Evolutionary conservation across 2,888 invertebrate species (phyloP), one percentile per base, ranked within the genome.

Genomic region (Thalpophila matura): DNA sequence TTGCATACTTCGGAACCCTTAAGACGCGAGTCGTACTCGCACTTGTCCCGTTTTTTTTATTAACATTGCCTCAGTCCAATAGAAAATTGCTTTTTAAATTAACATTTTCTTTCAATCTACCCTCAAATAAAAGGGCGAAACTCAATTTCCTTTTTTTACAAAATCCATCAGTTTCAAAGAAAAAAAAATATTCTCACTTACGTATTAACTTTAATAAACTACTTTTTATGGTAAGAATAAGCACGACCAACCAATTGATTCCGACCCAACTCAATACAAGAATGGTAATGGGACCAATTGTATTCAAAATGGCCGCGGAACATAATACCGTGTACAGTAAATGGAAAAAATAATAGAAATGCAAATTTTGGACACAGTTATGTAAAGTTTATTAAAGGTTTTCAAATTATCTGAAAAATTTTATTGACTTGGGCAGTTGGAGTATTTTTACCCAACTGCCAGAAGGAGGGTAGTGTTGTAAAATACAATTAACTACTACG

Each of bases 261-360:
- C 24, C 35, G 16, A 51, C 50, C 74, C 22, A 33, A 60, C 35
- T 50, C 60, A 54, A 54, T 74, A 47, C 40, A 50, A 37, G 10
- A 51, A 74, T 51, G 46, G 27, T 47, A 74, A 67, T 67, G 50
- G 50, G 59, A 54, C 22, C 49, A 33, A 70, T 58, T 47, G 35
- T 37, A 46, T 74, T 47, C 54, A 51, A 51, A 68, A 59, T 68
- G 20, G 46, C 40, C 27, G 12, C 16, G 4, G 31, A 59, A 54
- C 26, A 47, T 70, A 50, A 71, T 46, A 66, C 16, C 18, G 37
- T 22, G 40, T 31, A 42, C 20, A 20, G 35, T 35, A 55, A 65
- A 68, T 50, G 46, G 55, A 40, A 68, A 73, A 74, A 70, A 59
- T 46, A 59, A 59, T 74, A 60, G 75, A 70, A 70, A 74, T 68